Percentiles rank a stretch among this genome's conserved stretches.
Evolutionary conservation across 2,797 vertebrate genomes (phyloP).

Genomic region (Telmatherina bonti): DNA sequence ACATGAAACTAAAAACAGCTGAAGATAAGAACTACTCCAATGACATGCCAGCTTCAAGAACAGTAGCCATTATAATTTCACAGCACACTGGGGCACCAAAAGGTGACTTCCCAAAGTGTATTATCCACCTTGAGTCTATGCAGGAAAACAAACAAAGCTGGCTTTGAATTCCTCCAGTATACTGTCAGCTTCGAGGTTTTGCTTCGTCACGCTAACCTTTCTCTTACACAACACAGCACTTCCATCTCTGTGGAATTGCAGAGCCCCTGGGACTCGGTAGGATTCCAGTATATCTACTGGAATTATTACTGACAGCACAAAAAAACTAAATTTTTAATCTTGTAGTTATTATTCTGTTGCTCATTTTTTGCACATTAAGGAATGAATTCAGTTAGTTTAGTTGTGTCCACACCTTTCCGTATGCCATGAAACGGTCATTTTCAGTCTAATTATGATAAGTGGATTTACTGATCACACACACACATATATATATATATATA

Average conservation of each 20-base stretch:
- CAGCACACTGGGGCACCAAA: constrained; percentile 14
- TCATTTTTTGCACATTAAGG: too few relatives aligned
- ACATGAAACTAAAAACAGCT: constrained; percentile 42
- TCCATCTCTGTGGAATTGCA: constrained; percentile 6
- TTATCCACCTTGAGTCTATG: too few relatives aligned
- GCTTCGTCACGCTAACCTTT: constrained; percentile 17
- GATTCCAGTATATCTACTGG: constrained; percentile 19
- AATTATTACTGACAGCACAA: constrained; percentile 15
- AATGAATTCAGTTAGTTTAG: not conserved
- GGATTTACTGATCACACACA: too few relatives aligned
- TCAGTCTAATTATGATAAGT: too few relatives aligned
- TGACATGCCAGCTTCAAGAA: constrained; percentile 44
- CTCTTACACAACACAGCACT: constrained; percentile 19
- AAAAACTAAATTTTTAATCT: not conserved
- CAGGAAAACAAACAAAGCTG: too few relatives aligned
- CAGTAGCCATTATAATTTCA: constrained; percentile 39
- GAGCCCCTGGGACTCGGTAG: constrained; percentile 26
- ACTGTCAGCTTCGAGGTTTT: constrained; percentile 13
- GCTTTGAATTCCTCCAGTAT: constrained; percentile 10
- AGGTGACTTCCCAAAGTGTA: constrained; percentile 11
- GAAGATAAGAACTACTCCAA: constrained; percentile 36
- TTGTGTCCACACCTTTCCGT: not conserved
- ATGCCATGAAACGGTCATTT: too few relatives aligned
- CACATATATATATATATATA: too few relatives aligned
- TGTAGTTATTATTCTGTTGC: not conserved